Evolutionary conservation across 2,888 invertebrate genomes (phyloP), one percentile per base, ranked within the genome.

Genomic region (Galeruca laticollis): DNA sequence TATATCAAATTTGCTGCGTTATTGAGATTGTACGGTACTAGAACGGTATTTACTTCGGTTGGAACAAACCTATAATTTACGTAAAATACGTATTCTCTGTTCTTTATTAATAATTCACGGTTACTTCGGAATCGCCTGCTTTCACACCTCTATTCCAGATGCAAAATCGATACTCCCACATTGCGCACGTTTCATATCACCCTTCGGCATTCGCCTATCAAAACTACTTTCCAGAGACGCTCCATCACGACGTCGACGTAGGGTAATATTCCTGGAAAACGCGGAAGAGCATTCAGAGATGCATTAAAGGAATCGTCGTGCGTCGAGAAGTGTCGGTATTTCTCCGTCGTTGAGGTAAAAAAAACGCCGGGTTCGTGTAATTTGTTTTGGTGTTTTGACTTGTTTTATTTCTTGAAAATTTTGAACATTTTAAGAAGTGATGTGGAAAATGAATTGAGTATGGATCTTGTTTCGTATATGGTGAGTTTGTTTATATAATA

Each of bases 161-260:
- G 66, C 68, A 57, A 73, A 73, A 77, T 77, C 77, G 72, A 77
- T 77, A 73, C 10, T 20, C 49, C 49, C 18, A 49, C 11, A 72
- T 15, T 49, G 76, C 77, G 77, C 76, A 69, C 64, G 74, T 68
- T 59, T 49, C 63, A 40, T 56, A 63, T 37, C 31, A 59, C 49
- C 72, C 71, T 63, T 60, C 64, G 52, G 64, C 57, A 33, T 35
- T 37, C 51, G 20, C 18, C 47, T 21, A 78, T 79, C 79, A 77
- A 78, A 79, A 78, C 77, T 77, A 69, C 68, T 73, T 78, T 77
- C 78, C 76, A 71, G 68, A 73, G 77, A 77, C 77, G 77, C 76
- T 76, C 71, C 70, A 75, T 21, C 72, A 70, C 76, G 75, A 72
- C 75, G 75, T 59, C 67, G 70, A 54, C 70, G 71, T 72, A 67